Base-by-base conservation (phyloP, 2,113 vertebrate species). In the Natator depressus region DNA sequence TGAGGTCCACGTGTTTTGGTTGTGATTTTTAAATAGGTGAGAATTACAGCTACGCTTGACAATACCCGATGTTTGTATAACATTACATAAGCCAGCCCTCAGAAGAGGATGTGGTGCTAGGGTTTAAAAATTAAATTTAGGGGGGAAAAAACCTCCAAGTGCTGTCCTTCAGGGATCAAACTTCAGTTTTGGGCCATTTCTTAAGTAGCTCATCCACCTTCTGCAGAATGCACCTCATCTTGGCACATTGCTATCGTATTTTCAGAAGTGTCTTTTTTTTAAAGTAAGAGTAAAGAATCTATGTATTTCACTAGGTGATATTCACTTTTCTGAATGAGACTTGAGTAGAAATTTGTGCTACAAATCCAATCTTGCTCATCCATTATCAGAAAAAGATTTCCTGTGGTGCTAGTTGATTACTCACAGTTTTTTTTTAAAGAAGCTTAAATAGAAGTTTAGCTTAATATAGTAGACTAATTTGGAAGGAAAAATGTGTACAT, bases 71-170 rank as follows among this genome's bases (percentile, higher is more conserved):
- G 89, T 87, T 91, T 51, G 25, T 85, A 55, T 47, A 25, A 11
- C 25, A 55, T 72, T 95, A 85, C 10, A 35, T 94, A 93, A 49
- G 8, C 24, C n/a, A n/a, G n/a, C n/a, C 6, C 14, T 94, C 83
- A 78, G 94, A 95, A 59, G 13, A 49, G 88, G 87, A 83, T 85
- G 8, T 8, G 42, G 31, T 79, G 53, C 53, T 94, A 54, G 91
- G 82, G 29, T 31, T 79, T 90, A 84, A 91, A 79, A n/a, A 5
- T 2, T 12, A 81, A 10, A 1, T 50, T 35, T 46, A 46, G 72
- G 16, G 7, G 24, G 13, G 6, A 76, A 22, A 22, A 72, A n/a
- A 62, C 12, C 13, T 6, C 24, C 11, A 19, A 42, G 38, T 42
- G n/a, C 38, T 76, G 22, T 76, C 17, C 31, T 65, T 65, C 24